phyloP scores from a whole-genome alignment of 23 tunicate genomes.

The Phallusia fumigata region DNA sequence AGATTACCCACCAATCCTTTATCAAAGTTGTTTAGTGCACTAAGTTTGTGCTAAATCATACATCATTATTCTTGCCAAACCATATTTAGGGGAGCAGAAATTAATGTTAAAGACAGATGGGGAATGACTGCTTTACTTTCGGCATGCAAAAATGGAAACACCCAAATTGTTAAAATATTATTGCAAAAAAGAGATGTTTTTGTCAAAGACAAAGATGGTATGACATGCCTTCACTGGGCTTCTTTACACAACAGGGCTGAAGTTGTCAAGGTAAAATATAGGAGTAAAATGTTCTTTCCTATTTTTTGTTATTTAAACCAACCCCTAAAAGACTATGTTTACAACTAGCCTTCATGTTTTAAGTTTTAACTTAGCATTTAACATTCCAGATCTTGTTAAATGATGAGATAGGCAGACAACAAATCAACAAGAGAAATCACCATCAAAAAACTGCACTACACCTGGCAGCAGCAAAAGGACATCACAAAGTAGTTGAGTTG shows the following conservation, averaged over 20 bases:
- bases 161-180: not conserved
- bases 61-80: no score
- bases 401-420: not conserved
- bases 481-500: slow-evolving; percentile 12
- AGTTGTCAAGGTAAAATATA: slow-evolving; percentile 16
- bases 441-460: slow-evolving; percentile 47
- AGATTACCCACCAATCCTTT: no score
- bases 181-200: slow-evolving; percentile 3
- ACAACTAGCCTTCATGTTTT: no score
- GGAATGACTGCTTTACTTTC: slow-evolving; percentile 16
- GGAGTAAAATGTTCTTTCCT: not conserved
- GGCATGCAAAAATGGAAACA: slow-evolving; percentile 23
- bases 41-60: no score
- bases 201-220: slow-evolving; percentile 12
- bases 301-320: not conserved
- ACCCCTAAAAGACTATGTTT: no score
- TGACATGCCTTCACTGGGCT: slow-evolving; percentile 37
- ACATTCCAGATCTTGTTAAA: slow-evolving; percentile 16
- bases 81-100: slow-evolving; percentile 21
- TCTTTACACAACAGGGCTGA: not conserved
- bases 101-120: not conserved
- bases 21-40: no score
- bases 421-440: slow-evolving; percentile 16
- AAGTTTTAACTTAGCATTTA: not conserved
- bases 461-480: slow-evolving; percentile 29